Evolutionary conservation across 2,797 vertebrate species (phyloP).

Genomic region (Stomatorhinus walkeri): DNA sequence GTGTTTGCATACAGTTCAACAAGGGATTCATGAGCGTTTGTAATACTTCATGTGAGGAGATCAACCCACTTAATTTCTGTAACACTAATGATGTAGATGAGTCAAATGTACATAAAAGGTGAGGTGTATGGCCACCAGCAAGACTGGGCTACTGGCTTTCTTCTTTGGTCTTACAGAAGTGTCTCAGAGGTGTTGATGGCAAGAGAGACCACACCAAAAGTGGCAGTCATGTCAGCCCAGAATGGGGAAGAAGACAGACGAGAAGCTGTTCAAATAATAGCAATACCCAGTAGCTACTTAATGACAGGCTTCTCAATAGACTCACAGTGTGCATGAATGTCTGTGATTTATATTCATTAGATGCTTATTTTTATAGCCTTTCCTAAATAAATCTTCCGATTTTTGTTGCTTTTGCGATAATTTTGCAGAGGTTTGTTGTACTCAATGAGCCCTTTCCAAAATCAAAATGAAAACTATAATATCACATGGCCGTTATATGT

Average conservation of each 20-base stretch:
- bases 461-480: not conserved
- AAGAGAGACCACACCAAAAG: not conserved
- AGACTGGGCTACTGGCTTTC: not conserved
- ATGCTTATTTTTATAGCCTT: not conserved
- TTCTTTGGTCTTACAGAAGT: not conserved
- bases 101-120: not conserved
- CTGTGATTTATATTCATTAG: not conserved
- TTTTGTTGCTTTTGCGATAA: not conserved
- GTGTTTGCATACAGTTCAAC: not conserved
- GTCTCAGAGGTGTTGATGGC: not conserved
- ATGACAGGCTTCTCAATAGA: not conserved
- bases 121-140: not conserved
- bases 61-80: not conserved
- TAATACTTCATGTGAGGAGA: not conserved
- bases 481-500: not conserved
- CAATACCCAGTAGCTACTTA: not conserved
- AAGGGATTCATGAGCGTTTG: not conserved
- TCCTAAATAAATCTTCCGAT: not conserved
- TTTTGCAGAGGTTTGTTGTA: not conserved
- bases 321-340: not conserved
- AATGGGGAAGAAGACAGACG: not conserved
- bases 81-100: not conserved
- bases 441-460: not conserved
- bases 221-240: not conserved
- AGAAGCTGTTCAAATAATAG: not conserved